Evolutionary conservation across 2,113 vertebrate genomes (phyloP).

Genomic region (Typhlomys cinereus): DNA sequence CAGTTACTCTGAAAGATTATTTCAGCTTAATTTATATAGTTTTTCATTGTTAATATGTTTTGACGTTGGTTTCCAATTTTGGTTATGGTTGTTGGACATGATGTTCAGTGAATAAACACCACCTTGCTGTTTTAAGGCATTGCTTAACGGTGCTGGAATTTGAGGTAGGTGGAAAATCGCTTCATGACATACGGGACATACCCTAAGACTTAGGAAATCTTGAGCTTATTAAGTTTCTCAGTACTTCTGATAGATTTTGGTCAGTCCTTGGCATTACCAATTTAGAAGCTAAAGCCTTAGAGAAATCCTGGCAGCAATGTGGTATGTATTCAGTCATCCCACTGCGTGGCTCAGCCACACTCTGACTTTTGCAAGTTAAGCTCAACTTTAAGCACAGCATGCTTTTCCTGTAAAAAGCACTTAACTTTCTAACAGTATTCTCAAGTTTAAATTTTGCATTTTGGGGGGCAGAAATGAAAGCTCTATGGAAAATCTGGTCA

Average conservation of each 20-base stretch:
- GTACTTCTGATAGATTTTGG: slow-evolving; percentile 53
- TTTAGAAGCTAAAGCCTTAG: slow-evolving; percentile 44
- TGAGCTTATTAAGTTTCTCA: slow-evolving; percentile 43
- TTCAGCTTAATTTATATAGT: slow-evolving; percentile 10
- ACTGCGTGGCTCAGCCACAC: no score
- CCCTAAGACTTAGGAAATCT: slow-evolving; percentile 33
- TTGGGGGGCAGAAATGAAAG: neutral
- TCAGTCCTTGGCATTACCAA: neutral
- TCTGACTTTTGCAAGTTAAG: slow-evolving; percentile 52
- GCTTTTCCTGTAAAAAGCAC: slow-evolving; percentile 33
- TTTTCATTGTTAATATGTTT: slow-evolving; percentile 41
- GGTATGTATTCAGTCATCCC: slow-evolving; percentile 64
- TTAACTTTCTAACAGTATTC: slow-evolving; percentile 13
- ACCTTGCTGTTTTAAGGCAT: slow-evolving; percentile 64
- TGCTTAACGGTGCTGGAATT: slow-evolving; percentile 66
- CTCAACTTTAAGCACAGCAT: slow-evolving; percentile 42
- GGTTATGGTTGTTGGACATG: neutral
- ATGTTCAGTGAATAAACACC: slow-evolving; percentile 42
- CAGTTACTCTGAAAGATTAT: slow-evolving; percentile 25
- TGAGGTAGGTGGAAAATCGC: slow-evolving; percentile 60
- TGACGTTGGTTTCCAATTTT: slow-evolving; percentile 56
- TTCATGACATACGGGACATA: slow-evolving; percentile 56
- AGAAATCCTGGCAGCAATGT: slow-evolving; percentile 55
- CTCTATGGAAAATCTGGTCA: neutral
- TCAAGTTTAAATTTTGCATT: slow-evolving; percentile 28